These are phyloP conservation scores for Trissonchulus sp. DNA, from an alignment of 2,888 invertebrate genomes.

Conservation along the genomic window DNA sequence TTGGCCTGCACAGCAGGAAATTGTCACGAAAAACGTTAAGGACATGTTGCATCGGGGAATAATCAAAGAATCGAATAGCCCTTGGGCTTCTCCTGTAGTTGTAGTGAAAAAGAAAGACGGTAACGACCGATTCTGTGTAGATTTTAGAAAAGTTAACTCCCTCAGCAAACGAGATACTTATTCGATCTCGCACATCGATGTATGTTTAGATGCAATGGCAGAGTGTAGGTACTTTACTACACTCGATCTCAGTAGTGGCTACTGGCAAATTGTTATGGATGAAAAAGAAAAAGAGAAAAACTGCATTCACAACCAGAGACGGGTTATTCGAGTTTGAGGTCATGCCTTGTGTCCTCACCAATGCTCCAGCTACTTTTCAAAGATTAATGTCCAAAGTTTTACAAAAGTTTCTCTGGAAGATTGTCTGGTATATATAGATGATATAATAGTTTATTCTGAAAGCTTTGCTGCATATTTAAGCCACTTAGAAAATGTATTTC, in stretches of 20 bases:
- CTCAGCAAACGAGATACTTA: neutral
- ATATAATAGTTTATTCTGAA: neutral
- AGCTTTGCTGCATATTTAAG: neutral
- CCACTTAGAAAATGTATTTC: neutral
- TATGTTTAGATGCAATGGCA: neutral
- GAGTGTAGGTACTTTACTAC: neutral
- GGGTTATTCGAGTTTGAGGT: neutral
- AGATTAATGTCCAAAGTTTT: neutral
- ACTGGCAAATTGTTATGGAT: constrained; percentile 3
- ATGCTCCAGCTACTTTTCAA: neutral
- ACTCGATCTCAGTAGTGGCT: neutral
- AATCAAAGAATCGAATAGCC: neutral
- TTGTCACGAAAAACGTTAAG: neutral
- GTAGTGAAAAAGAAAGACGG: constrained; percentile 4
- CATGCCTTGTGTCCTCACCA: neutral
- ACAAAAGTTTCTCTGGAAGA: neutral
- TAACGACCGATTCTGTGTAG: neutral
- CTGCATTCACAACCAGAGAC: neutral
- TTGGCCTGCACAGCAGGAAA: neutral
- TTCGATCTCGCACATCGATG: neutral
- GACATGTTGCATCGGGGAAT: neutral
- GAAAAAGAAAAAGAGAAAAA: neutral
- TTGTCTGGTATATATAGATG: neutral
- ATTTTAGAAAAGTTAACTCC: neutral
- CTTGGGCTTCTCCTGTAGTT: constrained; percentile 1